Evolutionary conservation across 37 sponge, comb jelly and placozoan species (phyloP), one percentile per base, ranked within the genome.

Genomic region (Beroe forskalii): DNA sequence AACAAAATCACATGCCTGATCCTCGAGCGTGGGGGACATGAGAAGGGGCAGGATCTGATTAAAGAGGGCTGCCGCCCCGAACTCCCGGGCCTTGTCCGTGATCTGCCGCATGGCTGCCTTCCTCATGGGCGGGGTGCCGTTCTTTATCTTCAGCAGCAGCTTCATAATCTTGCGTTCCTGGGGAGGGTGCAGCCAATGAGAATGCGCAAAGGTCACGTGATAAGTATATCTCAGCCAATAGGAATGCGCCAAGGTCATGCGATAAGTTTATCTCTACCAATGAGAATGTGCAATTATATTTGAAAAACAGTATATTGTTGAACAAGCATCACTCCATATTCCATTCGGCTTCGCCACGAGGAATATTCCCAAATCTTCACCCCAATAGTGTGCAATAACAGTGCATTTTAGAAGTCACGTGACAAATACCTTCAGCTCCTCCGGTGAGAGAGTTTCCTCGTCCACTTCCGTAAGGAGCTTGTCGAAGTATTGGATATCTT

Each of bases 121-220:
- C 60, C 99, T 95, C 99, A 98, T 96, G 62, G 99, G 99, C 27
- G 99, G 99, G 0, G 96, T 97, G 0, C 99, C 96, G 76, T 98
- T 98, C 95, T 98, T 98, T 35, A 98, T 98, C 91, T 98, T 98
- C 31, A 98, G 92, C 30, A 98, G 93, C 24, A 98, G 91, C 24
- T 92, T 93, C 99, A 96, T 98, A 75, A 98, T 98, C 37, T 93
- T 93, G 27, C 97, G 41, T 91, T 98, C 99, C 92, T 90, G 41
- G 6, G 40, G 3, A 36, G 22, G 40, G 27, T 8, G 76, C n/a
- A n/a, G n/a, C n/a, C n/a, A n/a, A n/a, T n/a, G n/a, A n/a, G n/a
- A n/a, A n/a, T n/a, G 60, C 14, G 60, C 17, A 55, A 17, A 55
- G 60, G 17, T 55, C n/a, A n/a, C n/a, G n/a, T n/a, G n/a, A n/a